These are phyloP conservation scores for Pilophorus perplexus DNA, from an alignment of 2,888 invertebrate genomes.

Conservation along the genomic window DNA sequence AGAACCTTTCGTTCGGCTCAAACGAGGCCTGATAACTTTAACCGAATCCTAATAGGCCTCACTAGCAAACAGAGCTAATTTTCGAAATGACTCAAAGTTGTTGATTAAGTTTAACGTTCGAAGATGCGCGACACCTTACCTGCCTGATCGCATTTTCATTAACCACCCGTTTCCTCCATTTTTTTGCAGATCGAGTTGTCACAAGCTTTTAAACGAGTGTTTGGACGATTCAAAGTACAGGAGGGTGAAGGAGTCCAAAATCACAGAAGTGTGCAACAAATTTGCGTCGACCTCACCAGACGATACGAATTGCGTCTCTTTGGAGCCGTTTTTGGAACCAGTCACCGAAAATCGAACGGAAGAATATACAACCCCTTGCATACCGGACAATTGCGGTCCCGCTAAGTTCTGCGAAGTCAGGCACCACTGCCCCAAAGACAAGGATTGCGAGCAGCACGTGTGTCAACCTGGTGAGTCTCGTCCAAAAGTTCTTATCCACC, in stretches of 20 bases:
- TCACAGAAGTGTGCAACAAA: conserved; percentile 23
- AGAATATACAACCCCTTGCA: conserved; percentile 25
- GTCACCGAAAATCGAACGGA: conserved; percentile 16
- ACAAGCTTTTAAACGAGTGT: conserved; percentile 14
- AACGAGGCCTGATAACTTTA: too few species aligned
- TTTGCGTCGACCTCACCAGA: conserved; percentile 16
- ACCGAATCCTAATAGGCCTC: too few species aligned
- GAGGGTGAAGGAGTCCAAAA: conserved; percentile 4
- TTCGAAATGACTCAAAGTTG: too few species aligned
- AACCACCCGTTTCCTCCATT: too few species aligned
- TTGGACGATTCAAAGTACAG: conserved; percentile 4
- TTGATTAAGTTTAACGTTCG: too few species aligned
- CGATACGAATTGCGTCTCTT: conserved; percentile 22
- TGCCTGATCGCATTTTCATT: too few species aligned
- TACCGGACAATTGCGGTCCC: conserved; percentile 5
- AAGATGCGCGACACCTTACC: too few species aligned
- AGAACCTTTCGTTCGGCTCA: too few species aligned
- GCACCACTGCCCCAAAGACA: conserved; percentile 20
- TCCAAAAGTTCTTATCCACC: neutral
- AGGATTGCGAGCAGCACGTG: conserved; percentile 4
- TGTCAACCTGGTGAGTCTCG: conserved; percentile 13
- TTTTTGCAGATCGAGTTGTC: conserved; percentile 20
- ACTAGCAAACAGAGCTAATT: too few species aligned
- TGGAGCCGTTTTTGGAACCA: conserved; percentile 28
- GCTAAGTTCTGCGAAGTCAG: conserved; percentile 29